Evolutionary conservation across 2,888 invertebrate species (phyloP), one percentile per base, ranked within the genome.

Genomic region (Perdita meconis): DNA sequence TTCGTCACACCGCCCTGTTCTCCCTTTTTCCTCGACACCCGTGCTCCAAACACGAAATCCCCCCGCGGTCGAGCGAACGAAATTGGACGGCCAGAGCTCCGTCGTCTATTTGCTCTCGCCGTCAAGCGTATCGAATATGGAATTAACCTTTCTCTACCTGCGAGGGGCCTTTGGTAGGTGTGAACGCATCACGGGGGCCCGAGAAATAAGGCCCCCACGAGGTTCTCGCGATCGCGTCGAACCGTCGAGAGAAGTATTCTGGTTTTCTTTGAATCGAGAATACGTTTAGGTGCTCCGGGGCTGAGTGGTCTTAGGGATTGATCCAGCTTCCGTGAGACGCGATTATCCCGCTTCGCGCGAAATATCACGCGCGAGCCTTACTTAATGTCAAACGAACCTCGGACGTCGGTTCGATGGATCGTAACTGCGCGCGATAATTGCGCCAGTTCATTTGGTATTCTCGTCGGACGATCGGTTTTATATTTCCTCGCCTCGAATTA

Each of bases 131-230:
- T 44, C 50, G 47, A 47, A 19, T 19, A 16, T 5, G 40, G 68
- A 76, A 80, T 82, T 81, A 82, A 71, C 70, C 65, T 72, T 59
- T 38, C 16, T 40, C 34, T 70, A 63, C 63, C 66, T 47, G 66
- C 24, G 61, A 42, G 16, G 38, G 47, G 10, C 36, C 59, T 36
- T 60, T 47, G 63, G 34, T 57, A 68, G 44, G 30, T 36, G 70
- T 36, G 65, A 70, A 70, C 44, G 24, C 50, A 47, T 47, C 68
- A 75, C 30, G 10, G 47, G 47, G 10, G 66, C 24, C 36, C 12
- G 44, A 26, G 38, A 26, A 59, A n/a, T 44, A 66, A 51, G 40
- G 16, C 19, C 38, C 13, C 4, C 44, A 19, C n/a, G 36, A 26
- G 10, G 8, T n/a, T 12, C 3, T 5, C 34, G 36, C 13, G n/a